These are phyloP conservation scores for Steatornis caripensis DNA, from an alignment of 2,113 vertebrate species.

Conservation along the genomic window DNA sequence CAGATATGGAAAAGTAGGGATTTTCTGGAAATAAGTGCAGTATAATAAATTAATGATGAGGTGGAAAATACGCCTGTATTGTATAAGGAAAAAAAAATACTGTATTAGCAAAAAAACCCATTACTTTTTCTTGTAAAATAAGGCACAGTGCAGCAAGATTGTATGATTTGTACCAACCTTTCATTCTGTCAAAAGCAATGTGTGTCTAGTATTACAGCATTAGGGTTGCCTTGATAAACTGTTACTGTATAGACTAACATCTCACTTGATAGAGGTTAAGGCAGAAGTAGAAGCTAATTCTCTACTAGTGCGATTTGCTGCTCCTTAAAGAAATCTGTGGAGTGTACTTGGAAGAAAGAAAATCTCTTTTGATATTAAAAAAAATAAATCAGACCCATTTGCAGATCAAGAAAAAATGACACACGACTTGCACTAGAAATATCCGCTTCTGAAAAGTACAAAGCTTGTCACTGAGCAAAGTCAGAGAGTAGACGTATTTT, in stretches of 20 bases:
- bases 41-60: constrained; percentile 34
- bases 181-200: not conserved
- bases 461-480: not conserved
- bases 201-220: not conserved
- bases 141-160: not conserved
- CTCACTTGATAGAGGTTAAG: not conserved
- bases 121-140: constrained; percentile 12
- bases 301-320: not conserved
- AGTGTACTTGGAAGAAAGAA: not conserved
- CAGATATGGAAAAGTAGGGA: not conserved
- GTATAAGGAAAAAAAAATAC: not conserved
- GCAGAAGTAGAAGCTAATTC: not conserved
- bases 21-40: constrained; percentile 20
- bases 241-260: not conserved
- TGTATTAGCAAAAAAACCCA: not conserved
- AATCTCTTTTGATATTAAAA: not conserved
- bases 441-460: not conserved
- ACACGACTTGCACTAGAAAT: not conserved
- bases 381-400: not conserved
- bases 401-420: not conserved
- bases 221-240: not conserved
- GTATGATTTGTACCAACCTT: not conserved
- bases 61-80: not conserved
- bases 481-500: not conserved
- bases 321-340: not conserved